Percentiles rank a stretch among this genome's conserved stretches.
These are phyloP conservation scores for Gambusia holbrooki DNA, from an alignment of 2,113 vertebrate species.

Conservation along the genomic window DNA sequence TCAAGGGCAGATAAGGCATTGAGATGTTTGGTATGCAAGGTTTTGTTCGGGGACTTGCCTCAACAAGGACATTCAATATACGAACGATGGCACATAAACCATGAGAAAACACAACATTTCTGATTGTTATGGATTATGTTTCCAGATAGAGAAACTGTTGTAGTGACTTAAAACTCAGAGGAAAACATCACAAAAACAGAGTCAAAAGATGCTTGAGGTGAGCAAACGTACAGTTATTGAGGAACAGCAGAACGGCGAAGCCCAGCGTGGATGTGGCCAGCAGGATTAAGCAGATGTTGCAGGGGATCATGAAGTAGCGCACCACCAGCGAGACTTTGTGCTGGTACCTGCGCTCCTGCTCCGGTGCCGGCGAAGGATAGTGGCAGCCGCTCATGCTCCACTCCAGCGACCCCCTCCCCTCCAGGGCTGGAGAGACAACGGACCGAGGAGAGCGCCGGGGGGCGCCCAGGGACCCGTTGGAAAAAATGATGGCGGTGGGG, in stretches of 20 bases:
- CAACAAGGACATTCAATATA: conserved; percentile 13
- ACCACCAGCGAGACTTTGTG: conserved; percentile 95
- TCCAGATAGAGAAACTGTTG: not conserved
- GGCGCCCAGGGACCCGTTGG: conserved; percentile 75
- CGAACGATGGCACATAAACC: not conserved
- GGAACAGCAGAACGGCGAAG: conserved; percentile 93
- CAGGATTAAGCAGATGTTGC: conserved; percentile 97
- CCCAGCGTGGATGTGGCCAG: conserved; percentile 92
- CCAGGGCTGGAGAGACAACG: conserved; percentile 63
- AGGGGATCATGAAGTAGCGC: conserved; percentile 96
- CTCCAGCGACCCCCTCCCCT: conserved; percentile 74
- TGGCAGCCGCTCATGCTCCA: conserved; percentile 91
- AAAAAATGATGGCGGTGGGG: conserved; percentile 71
- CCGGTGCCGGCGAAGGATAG: conserved; percentile 81
- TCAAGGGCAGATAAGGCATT: conserved; percentile 35
- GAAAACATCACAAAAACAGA: not conserved
- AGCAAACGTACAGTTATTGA: conserved; percentile 94
- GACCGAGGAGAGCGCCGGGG: conserved; percentile 71
- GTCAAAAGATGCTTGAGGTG: conserved; percentile 18
- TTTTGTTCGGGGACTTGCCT: conserved; percentile 1
- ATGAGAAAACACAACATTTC: not conserved
- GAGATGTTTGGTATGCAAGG: not conserved
- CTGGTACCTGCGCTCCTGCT: conserved; percentile 88
- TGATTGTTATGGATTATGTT: not conserved
- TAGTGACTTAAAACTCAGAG: not conserved